These are phyloP conservation scores for Halocynthia roretzi DNA, from an alignment of 23 tunicate genomes.

Conservation along the genomic window DNA sequence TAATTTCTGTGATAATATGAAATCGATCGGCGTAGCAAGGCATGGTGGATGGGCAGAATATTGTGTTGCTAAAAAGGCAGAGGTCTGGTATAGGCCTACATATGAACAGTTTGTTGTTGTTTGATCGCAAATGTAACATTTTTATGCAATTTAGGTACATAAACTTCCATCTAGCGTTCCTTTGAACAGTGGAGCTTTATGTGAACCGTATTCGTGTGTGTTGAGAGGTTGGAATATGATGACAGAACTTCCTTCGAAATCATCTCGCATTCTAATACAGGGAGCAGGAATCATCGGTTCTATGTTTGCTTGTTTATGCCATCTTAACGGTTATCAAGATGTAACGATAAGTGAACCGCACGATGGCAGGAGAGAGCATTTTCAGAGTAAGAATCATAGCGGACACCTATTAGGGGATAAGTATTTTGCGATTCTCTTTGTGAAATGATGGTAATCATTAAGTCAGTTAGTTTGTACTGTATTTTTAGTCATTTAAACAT, in stretches of 20 bases:
- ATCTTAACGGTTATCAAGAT: constrained; percentile 1
- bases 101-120: too few relatives aligned
- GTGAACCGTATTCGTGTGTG: constrained; percentile 87
- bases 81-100: too few relatives aligned
- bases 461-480: too few relatives aligned
- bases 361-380: neutral
- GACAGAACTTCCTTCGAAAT: constrained; percentile 39
- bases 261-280: constrained; percentile 50
- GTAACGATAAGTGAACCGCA: constrained; percentile 5
- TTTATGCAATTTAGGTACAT: constrained; percentile 36
- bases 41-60: constrained; percentile 75
- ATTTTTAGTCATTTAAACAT: too few relatives aligned
- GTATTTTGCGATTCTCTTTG: too few relatives aligned
- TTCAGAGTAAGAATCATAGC: neutral
- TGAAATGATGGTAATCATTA: too few relatives aligned
- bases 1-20: constrained; percentile 58
- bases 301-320: neutral
- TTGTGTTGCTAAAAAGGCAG: constrained; percentile 30
- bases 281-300: constrained; percentile 97
- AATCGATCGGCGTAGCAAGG: constrained; percentile 29
- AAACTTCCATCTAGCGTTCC: constrained; percentile 60
- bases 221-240: constrained; percentile 73
- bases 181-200: constrained; percentile 58
- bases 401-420: too few relatives aligned
- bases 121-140: neutral